Conservation (phyloP, 2,888 invertebrate species). For the Thysanoteuthis rhombus region DNA sequence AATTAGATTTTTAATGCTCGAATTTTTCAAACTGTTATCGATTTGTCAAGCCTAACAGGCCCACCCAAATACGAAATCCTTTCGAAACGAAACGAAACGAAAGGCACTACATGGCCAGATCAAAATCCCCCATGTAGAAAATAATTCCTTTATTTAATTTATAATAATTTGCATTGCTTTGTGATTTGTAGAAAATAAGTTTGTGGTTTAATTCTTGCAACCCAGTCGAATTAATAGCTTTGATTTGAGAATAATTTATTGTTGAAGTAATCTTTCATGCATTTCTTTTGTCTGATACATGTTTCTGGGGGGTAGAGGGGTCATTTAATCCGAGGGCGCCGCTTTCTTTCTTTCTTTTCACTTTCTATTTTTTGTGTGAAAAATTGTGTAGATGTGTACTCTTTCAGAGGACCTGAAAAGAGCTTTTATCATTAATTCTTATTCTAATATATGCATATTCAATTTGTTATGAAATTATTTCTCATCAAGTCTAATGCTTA, state of each 20-base stretch:
- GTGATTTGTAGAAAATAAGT: not conserved
- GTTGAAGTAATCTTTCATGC: not conserved
- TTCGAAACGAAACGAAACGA: conserved; percentile 13
- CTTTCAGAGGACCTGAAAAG: not conserved
- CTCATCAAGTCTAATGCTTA: not conserved
- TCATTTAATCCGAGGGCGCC: not conserved
- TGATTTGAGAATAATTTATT: not conserved
- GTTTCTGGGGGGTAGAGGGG: not conserved
- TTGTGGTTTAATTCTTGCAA: not conserved
- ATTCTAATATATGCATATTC: not conserved
- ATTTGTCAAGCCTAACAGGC: not conserved
- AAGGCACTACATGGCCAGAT: not conserved
- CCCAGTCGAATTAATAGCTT: not conserved
- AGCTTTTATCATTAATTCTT: too few relatives aligned
- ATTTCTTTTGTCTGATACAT: not conserved
- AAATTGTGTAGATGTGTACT: not conserved
- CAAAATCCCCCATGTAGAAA: not conserved
- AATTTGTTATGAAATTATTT: not conserved
- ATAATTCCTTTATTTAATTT: not conserved
- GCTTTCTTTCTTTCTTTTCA: not conserved
- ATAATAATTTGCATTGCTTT: not conserved
- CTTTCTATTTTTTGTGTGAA: not conserved
- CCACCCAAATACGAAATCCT: conserved; percentile 15
- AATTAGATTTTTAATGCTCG: not conserved
- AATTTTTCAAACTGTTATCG: conserved; percentile 17